Evolutionary conservation across 2,113 vertebrate genomes (phyloP).

Genomic region (Malurus melanocephalus): DNA sequence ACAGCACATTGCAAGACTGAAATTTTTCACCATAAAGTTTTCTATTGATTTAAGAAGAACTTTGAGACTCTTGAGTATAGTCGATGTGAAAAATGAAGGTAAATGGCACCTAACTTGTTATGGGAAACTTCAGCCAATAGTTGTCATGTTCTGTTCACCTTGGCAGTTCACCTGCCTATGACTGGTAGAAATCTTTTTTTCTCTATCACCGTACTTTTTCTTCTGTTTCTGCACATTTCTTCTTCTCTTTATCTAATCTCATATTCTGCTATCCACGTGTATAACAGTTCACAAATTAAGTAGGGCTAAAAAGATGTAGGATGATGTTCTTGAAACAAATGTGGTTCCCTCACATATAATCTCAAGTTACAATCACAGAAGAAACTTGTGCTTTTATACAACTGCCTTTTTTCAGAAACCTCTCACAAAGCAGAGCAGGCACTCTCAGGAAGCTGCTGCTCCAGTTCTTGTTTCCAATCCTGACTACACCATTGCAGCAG

Average conservation of each 20-base stretch:
- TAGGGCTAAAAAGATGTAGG: neutral
- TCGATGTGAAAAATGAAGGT: neutral
- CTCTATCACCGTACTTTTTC: neutral
- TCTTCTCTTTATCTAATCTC: neutral
- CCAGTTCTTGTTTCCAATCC: neutral
- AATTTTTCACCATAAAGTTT: neutral
- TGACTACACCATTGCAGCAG: neutral
- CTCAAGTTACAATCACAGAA: neutral
- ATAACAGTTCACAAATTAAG: neutral
- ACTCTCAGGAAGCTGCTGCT: neutral
- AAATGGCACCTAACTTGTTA: neutral
- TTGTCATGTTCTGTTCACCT: neutral
- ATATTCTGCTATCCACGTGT: neutral
- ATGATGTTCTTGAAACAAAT: neutral
- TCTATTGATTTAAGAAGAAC: neutral
- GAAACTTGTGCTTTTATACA: neutral
- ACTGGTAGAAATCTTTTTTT: neutral
- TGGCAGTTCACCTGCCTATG: neutral
- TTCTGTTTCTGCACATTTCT: neutral
- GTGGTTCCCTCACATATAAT: neutral
- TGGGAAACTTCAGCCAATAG: neutral
- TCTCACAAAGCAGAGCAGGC: neutral
- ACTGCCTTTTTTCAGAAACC: neutral
- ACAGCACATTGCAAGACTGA: neutral
- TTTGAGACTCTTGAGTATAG: neutral